Base-by-base conservation (phyloP, 2,113 vertebrate genomes). In the Malurus elegans region DNA sequence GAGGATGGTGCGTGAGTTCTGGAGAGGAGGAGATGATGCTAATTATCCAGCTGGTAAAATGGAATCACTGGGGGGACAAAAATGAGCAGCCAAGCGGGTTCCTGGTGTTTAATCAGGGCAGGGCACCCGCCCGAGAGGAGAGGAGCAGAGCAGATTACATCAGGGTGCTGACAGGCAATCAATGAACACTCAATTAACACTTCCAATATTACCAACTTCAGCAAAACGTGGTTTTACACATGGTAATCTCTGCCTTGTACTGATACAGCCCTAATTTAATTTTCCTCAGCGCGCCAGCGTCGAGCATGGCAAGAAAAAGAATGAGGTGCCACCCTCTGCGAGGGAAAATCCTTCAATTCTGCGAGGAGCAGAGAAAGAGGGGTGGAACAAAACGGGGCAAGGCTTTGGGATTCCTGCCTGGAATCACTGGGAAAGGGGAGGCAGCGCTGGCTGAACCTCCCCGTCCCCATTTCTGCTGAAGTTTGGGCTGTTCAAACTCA, bases 161-260 rank as follows among this genome's bases (percentile, higher is more conserved):
- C 97, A 66, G 95, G 84, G 88, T 36, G 48, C 36, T 62, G 96
- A 95, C 96, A 90, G 95, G 40, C 91, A 65, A 97, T 98, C 97
- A 92, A 95, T 97, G 95, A 92, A 81, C 93, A 91, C 94, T 95
- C 97, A 91, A 97, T 98, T 97, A 97, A 96, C 94, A 92, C 92
- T 88, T 88, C 78, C 91, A 81, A 74, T 97, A 96, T 97, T 93
- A 97, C 94, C 48, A 95, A 96, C 96, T 96, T 92, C 86, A 95
- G 93, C 92, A 94, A 94, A 96, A 87, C 2, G 40, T 36, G 86
- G 0, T 54, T 69, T 72, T 93, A 81, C 89, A 91, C 87, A 92
- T 60, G 84, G 85, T 42, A 78, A 92, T 75, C 85, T 92, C 61
- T 60, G 72, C 73, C 70, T 87, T 18, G 3, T 10, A 42, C 56